phyloP scores from a whole-genome alignment of 2,797 vertebrate genomes.

The Diplodus puntazzo region DNA sequence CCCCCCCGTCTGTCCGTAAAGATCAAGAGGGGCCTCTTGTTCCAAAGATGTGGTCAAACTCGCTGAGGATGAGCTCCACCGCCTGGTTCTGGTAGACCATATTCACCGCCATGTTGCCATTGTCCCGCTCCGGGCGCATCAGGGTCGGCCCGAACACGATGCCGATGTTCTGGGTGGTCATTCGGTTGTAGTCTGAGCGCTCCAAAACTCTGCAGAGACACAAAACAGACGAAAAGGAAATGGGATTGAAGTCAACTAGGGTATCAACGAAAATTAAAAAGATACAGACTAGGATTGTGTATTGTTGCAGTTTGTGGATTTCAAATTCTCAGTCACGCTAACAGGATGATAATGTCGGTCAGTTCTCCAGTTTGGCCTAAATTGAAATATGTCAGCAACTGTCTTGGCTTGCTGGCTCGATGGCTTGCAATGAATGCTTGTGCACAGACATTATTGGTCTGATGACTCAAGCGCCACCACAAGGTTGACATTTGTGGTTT shows the following conservation, averaged over 20 bases:
- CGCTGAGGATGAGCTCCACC: slow-evolving; percentile 91
- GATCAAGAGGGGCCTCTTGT: slow-evolving; percentile 67
- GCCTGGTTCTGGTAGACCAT: slow-evolving; percentile 93
- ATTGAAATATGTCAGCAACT: slow-evolving; percentile 21
- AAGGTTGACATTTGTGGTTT: slow-evolving; percentile 53
- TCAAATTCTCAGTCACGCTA: not conserved
- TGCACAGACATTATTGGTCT: not conserved
- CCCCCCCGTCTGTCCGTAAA: slow-evolving; percentile 28
- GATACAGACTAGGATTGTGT: not conserved
- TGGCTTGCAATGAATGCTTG: slow-evolving; percentile 13
- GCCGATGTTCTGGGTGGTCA: slow-evolving; percentile 94
- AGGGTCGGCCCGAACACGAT: slow-evolving; percentile 95
- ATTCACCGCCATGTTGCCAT: slow-evolving; percentile 89
- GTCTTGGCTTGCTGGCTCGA: not conserved
- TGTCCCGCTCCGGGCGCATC: slow-evolving; percentile 90
- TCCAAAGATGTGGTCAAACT: slow-evolving; percentile 84
- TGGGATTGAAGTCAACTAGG: not conserved
- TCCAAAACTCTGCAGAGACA: slow-evolving; percentile 87
- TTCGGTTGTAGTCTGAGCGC: slow-evolving; percentile 87
- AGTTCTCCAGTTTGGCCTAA: not conserved
- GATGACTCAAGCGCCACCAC: slow-evolving; percentile 22
- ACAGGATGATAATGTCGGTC: not conserved
- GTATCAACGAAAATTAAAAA: not conserved
- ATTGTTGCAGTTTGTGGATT: not conserved
- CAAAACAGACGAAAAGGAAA: not conserved